Evolutionary conservation across 2,888 invertebrate genomes (phyloP).

Genomic region (Ochropacha duplaris): DNA sequence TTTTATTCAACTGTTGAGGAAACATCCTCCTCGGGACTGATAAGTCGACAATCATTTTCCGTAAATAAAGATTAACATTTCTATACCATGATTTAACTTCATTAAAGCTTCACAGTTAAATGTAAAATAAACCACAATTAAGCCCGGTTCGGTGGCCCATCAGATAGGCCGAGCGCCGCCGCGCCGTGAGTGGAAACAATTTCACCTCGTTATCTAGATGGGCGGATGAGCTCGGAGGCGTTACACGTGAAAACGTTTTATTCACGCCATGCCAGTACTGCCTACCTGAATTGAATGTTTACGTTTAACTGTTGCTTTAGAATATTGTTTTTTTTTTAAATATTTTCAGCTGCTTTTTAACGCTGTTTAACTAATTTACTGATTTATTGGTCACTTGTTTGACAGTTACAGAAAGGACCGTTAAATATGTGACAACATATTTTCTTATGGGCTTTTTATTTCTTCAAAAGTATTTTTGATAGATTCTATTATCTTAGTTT

Average conservation of each 20-base stretch:
- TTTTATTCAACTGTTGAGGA: too few relatives aligned
- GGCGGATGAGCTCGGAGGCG: constrained; percentile 45
- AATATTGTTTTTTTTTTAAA: background rate
- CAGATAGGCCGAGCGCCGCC: constrained; percentile 64
- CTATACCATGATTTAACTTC: background rate
- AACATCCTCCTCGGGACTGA: too few relatives aligned
- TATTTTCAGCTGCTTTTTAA: too few relatives aligned
- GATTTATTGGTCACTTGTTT: too few relatives aligned
- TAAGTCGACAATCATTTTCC: too few relatives aligned
- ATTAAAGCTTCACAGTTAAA: constrained; percentile 6
- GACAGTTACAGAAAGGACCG: too few relatives aligned
- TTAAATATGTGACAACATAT: too few relatives aligned
- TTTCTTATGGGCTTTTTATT: too few relatives aligned
- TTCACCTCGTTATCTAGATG: constrained; percentile 72
- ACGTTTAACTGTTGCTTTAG: constrained; percentile 12
- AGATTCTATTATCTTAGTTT: too few relatives aligned
- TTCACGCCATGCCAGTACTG: constrained; percentile 31
- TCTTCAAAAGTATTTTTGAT: too few relatives aligned
- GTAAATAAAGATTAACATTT: background rate
- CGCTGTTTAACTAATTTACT: too few relatives aligned
- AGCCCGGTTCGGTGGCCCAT: constrained; percentile 44
- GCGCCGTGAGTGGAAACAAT: constrained; percentile 74
- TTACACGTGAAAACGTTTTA: constrained; percentile 48
- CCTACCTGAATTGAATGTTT: constrained; percentile 42
- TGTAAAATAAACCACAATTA: constrained; percentile 26